Evolutionary conservation across 2,113 vertebrate genomes (phyloP), one percentile per base, ranked within the genome.

Genomic region (Entelurus aequoreus): DNA sequence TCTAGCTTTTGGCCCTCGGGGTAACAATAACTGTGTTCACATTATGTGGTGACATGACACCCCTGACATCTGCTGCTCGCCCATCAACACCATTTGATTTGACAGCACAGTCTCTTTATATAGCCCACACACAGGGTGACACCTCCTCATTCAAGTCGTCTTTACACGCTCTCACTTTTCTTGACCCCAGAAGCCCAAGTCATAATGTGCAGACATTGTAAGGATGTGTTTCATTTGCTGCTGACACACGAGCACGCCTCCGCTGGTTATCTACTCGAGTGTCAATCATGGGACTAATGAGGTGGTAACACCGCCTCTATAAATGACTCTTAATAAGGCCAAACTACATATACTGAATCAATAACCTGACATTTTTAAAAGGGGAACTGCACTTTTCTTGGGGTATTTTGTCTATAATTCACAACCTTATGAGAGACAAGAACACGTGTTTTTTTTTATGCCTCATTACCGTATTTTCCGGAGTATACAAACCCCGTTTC

Each of bases 91-190:
- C 42, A 7, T 62, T 71, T 56, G 47, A 50, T 69, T 60, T 72
- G 63, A 72, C 69, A 71, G 65, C 10, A 60, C 68, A 5, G 72
- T 65, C 49, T 60, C 66, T 75, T 77, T 74, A 75, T 79, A 65
- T 86, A 80, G 79, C 68, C 51, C 60, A 5, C 53, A 62, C 47
- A 8, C 36, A 4, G 6, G 28, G 49, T 16, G 36, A 76, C 76
- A 19, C 66, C 76, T 66, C 52, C 47, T 68, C 11, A 69, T 72
- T 75, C 52, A 58, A 50, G 68, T 75, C 66, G 70, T 78, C 77
- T 69, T 83, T 73, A 76, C 79, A 51, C 62, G 53, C 73, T 80
- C 65, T 81, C 72, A 59, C 82, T 80, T 80, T 77, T 68, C 67
- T 70, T 75, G 74, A 79, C 71, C 69, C 28, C 38, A 48, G 63